These are phyloP conservation scores for Hipposideros armiger DNA, from an alignment of 2,113 vertebrate species.

Conservation along the genomic window DNA sequence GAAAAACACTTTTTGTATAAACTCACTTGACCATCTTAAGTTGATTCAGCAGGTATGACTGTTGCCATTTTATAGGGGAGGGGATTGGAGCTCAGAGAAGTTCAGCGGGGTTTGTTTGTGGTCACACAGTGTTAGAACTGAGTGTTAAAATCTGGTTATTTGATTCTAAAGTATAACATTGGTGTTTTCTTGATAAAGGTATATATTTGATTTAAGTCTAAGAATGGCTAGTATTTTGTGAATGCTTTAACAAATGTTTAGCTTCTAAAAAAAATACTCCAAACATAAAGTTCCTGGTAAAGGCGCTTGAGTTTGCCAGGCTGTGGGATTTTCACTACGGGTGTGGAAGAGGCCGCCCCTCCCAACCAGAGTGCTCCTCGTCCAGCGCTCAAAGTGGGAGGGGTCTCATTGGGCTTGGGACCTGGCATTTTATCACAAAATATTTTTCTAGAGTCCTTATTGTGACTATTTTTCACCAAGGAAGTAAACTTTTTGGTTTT, in stretches of 20 bases:
- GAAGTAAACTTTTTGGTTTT: neutral
- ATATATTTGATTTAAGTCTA: neutral
- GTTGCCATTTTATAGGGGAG: neutral
- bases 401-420: neutral
- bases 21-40: neutral
- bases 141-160: neutral
- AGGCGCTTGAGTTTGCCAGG: neutral
- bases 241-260: neutral
- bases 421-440: neutral
- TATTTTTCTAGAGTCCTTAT: neutral
- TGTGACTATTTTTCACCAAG: neutral
- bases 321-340: neutral
- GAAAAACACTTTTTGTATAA: neutral
- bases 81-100: neutral
- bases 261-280: neutral
- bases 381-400: neutral
- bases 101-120: neutral
- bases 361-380: fast-evolving
- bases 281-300: neutral
- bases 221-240: neutral
- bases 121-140: neutral
- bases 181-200: neutral
- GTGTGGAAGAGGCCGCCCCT: neutral
- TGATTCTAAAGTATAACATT: neutral
- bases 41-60: neutral